Base-by-base conservation (phyloP, 2,797 vertebrate genomes). In the Tarsius wallacei region DNA sequence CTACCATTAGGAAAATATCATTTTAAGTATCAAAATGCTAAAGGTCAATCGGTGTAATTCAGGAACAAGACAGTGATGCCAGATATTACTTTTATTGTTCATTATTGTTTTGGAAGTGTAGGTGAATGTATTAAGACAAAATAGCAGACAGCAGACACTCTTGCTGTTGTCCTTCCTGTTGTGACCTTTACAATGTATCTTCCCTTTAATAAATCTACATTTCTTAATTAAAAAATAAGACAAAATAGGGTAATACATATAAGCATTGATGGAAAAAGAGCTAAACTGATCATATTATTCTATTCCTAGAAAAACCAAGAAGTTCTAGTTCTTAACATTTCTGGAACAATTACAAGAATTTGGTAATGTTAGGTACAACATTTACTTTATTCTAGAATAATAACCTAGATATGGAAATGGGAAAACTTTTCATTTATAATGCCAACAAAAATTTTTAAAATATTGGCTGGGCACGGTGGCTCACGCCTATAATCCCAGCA, bases 321-420 rank as follows among this genome's bases (percentile, higher is more conserved):
- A 76, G 87, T 8, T 86, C 31, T 59, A 80, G 53, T 57, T 76
- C 83, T 24, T 83, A 91, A 57, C n/a, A 55, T 93, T 96, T 90
- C 9, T 93, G 49, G 57, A 87, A 90, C 36, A 73, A 89, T 49
- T 85, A 74, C 49, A 36, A 89, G 47, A 63, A 86, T 68, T 83
- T 76, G 36, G 17, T 83, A 47, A 89, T 95, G 22, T 53, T 59
- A 47, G 28, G 64, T 31, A 86, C 5, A 84, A 36, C 2, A 16
- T 87, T 94, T 95, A 53, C 31, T 89, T 85, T 49, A 91, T 57
- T 86, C 47, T 73, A 33, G 61, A 76, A 33, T 86, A 93, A 94
- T 49, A 90, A 70, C 28, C 66, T 92, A 78, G 66, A 87, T 78
- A 53, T 42, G 59, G 61, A 93, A 84, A 64, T 28, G 36, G 55